phyloP scores from a whole-genome alignment of 1,140 invertebrate genomes.

The Scylla paramamosain region DNA sequence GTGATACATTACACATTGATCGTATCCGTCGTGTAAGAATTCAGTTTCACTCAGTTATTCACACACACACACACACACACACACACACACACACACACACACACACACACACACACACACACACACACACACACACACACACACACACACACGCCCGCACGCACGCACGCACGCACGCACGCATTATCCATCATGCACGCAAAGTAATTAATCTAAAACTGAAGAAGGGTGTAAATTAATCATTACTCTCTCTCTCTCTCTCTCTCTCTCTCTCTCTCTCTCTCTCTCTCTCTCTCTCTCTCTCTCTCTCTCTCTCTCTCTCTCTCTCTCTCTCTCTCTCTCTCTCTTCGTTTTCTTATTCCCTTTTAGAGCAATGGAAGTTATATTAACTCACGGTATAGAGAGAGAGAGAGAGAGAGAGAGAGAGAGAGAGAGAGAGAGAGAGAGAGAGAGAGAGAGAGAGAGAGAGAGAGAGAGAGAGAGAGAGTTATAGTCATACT shows the following conservation, averaged over 20 bases:
- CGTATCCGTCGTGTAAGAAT: background rate
- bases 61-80: slow-evolving; percentile 15
- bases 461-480: background rate
- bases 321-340: too few species aligned
- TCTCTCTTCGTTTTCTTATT: background rate
- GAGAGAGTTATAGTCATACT: background rate
- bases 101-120: slow-evolving; percentile 43
- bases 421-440: background rate
- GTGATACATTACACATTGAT: background rate
- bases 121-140: background rate
- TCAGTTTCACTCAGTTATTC: too few species aligned
- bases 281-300: too few species aligned
- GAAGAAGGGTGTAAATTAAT: too few species aligned
- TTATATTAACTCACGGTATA: background rate
- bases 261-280: background rate
- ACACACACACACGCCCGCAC: slow-evolving; percentile 25
- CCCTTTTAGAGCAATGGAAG: too few species aligned
- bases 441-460: background rate
- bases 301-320: too few species aligned
- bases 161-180: background rate
- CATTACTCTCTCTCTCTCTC: background rate
- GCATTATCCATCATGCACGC: background rate
- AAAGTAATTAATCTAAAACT: too few species aligned
- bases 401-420: background rate
- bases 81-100: slow-evolving; percentile 28